phyloP scores from a whole-genome alignment of 2,888 invertebrate species.

The Drosophila acutilabella region DNA sequence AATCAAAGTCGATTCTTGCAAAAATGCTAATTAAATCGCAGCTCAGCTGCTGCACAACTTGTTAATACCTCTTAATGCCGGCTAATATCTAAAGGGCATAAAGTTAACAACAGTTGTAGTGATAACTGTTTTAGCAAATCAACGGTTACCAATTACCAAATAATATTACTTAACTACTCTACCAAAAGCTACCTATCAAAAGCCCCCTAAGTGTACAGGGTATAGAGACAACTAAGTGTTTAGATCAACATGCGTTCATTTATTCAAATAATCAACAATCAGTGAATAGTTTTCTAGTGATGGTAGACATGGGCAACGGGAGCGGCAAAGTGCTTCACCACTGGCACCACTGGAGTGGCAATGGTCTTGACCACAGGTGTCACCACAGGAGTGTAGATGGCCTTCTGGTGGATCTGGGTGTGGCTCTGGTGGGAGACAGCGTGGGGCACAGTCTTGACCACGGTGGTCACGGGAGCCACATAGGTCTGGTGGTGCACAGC shows the following conservation, averaged over 20 bases:
- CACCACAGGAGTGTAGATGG: constrained; percentile 61
- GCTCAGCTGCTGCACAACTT: too few relatives aligned
- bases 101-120: too few relatives aligned
- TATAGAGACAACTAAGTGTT: neutral
- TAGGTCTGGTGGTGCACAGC: constrained; percentile 53
- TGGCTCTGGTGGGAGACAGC: constrained; percentile 77
- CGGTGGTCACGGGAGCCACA: constrained; percentile 56
- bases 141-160: too few relatives aligned
- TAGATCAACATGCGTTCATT: constrained; percentile 45
- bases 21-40: too few relatives aligned
- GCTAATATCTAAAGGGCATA: too few relatives aligned
- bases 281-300: constrained; percentile 42
- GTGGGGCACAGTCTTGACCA: constrained; percentile 60
- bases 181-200: too few relatives aligned
- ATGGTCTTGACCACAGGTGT: constrained; percentile 62
- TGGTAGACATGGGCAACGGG: constrained; percentile 72
- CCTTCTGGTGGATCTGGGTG: constrained; percentile 74
- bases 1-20: too few relatives aligned
- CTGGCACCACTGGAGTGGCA: constrained; percentile 57
- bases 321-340: constrained; percentile 58
- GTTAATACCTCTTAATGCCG: too few relatives aligned
- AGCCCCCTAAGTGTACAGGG: too few relatives aligned
- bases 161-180: too few relatives aligned
- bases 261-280: constrained; percentile 63
- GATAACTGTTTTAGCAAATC: too few relatives aligned